A percentile compares a stretch with the other conserved stretches of the same genome.
These are phyloP conservation scores for Noctua pronuba DNA, from an alignment of 2,888 invertebrate species.

Conservation along the genomic window DNA sequence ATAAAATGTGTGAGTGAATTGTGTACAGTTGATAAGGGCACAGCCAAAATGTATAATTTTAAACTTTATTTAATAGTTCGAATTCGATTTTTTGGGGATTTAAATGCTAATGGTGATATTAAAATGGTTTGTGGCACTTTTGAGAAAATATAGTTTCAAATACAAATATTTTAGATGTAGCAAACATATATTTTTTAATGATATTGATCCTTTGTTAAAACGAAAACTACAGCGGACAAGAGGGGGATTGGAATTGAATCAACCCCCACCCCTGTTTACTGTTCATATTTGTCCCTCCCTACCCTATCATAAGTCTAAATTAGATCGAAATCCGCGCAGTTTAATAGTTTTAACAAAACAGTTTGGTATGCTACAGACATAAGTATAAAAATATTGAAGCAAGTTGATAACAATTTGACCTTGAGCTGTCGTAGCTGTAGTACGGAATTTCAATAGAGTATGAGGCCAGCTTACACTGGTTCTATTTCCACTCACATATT, in stretches of 20 bases:
- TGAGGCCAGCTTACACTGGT: background rate
- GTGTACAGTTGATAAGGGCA: slow-evolving; percentile 43
- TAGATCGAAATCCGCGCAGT: background rate
- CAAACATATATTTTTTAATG: background rate
- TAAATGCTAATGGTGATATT: slow-evolving; percentile 23
- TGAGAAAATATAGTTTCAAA: slow-evolving; percentile 21
- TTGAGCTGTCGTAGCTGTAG: background rate
- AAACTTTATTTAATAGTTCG: slow-evolving; percentile 7
- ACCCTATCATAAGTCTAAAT: background rate
- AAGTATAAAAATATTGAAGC: background rate
- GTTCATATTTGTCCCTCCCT: background rate
- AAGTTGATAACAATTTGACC: background rate
- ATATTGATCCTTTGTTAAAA: background rate
- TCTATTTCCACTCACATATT: background rate
- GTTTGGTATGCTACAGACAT: background rate
- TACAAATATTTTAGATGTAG: background rate
- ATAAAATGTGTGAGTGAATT: slow-evolving; percentile 23
- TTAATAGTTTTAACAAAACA: background rate
- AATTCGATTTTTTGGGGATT: slow-evolving; percentile 15
- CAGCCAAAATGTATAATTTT: slow-evolving; percentile 50
- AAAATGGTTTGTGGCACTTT: background rate
- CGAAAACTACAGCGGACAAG: background rate
- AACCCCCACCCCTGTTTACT: background rate
- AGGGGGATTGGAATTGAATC: background rate
- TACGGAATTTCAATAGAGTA: background rate